Evolutionary conservation across 2,888 invertebrate genomes (phyloP), one percentile per base, ranked within the genome.

Genomic region (Amiota communis): DNA sequence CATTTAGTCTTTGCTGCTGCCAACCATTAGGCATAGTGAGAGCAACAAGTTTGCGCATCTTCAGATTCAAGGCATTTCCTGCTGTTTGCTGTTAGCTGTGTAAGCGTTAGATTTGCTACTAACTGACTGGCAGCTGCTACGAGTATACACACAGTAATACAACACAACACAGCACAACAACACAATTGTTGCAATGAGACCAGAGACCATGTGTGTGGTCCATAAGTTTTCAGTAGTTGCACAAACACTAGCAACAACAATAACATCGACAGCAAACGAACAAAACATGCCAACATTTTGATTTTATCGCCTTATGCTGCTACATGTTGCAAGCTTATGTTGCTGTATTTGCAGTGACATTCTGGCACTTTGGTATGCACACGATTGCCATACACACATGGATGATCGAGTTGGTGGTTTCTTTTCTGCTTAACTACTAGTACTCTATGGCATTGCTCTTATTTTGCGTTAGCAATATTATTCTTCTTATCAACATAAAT

Each of bases 231-330:
- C 20, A 63, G 12, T 36, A 63, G 6, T 13, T 23, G 23, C 23
- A 3, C 23, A n/a, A n/a, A n/a, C n/a, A 23, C 23, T 36, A 36
- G 63, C n/a, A 12, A 36, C 23, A 63, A 36, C 53, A 51, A 36
- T 36, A 63, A 36, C 36, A 8, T 23, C 63, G 63, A 36, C 48
- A 20, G 65, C 65, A 8, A 59, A 59, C 20, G 17, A 17, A 23
- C 59, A 59, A 36, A 36, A 65, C 65, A 65, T 65, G 65, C 65
- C 65, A 65, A 48, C 65, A 65, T 65, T 65, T 47, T 65, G 65
- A 65, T 65, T 65, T 65, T 65, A 65, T 65, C 65, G 65, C 65
- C 65, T 46, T 15, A 15, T 46, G n/a, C n/a, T 17, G 49, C 15
- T 48, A 49, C 49, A 23, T 12, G 53, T n/a, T n/a, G 53, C 53